These are phyloP conservation scores for Diarsia rubi DNA, from an alignment of 2,888 invertebrate genomes.

Conservation along the genomic window DNA sequence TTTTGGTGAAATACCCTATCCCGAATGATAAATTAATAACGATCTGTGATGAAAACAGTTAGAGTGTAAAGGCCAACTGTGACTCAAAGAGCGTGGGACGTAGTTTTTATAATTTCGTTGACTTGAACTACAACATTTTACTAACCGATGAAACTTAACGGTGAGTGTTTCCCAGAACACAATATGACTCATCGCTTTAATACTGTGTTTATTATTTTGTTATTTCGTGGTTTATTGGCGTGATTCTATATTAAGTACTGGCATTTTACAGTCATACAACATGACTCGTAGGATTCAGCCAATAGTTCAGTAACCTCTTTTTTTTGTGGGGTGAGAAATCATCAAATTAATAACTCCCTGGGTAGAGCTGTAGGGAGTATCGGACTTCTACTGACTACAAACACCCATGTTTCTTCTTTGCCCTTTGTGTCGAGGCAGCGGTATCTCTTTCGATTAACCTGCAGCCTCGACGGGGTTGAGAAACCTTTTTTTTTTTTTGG, in stretches of 20 bases:
- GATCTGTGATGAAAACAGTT: neutral
- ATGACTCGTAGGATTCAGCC: neutral
- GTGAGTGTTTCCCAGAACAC: neutral
- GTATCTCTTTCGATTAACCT: too few relatives aligned
- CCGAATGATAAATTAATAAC: neutral
- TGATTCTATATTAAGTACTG: neutral
- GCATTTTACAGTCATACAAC: neutral
- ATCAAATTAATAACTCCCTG: too few relatives aligned
- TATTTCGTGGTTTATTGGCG: too few relatives aligned
- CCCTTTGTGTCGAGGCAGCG: too few relatives aligned
- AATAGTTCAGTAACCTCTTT: neutral
- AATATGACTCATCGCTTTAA: constrained; percentile 12
- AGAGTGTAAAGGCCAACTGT: neutral
- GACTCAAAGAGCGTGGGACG: constrained; percentile 2
- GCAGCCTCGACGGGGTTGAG: too few relatives aligned
- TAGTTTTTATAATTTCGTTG: neutral
- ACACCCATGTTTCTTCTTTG: too few relatives aligned
- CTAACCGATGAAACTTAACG: too few relatives aligned
- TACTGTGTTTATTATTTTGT: neutral
- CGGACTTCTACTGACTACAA: too few relatives aligned
- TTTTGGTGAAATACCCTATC: too few relatives aligned
- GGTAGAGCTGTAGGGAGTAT: too few relatives aligned
- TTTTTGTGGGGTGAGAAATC: too few relatives aligned
- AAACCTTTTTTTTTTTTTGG: too few relatives aligned
- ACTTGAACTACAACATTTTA: neutral